Evolutionary conservation across 2,113 vertebrate genomes (phyloP), one percentile per base, ranked within the genome.

Genomic region (Eupsittula cactorum): DNA sequence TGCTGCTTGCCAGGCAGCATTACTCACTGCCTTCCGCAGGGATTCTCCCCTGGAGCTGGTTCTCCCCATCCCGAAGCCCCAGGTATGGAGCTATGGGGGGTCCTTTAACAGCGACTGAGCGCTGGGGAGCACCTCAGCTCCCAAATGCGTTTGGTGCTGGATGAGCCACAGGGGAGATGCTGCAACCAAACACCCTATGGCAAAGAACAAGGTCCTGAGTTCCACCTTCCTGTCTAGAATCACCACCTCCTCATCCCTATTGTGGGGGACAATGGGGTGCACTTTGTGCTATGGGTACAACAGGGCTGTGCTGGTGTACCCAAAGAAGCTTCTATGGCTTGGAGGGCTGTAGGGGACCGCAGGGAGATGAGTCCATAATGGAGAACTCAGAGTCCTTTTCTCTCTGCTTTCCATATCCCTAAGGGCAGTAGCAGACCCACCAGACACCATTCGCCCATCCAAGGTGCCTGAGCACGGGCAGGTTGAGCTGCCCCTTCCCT

Each of bases 151-250:
- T 20, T 25, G 59, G 15, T 44, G 68, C 1, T 46, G 55, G 16
- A 39, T 0, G 2, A 59, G 41, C n/a, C 0, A 0, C 0, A 35
- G 1, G 64, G 63, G 41, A 52, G 49, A 37, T 4, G 49, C 55
- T 2, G 5, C 1, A 0, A 37, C 3, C 37, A 3, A 74, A 70
- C 10, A 11, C 13, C 20, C 81, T 3, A 0, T 5, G 50, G 42
- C 33, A 53, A 39, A 81, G 13, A 49, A 4, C 41, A 71, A 42
- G 28, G 8, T 23, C 9, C 20, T 13, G 76, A 62, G 8, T 46
- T 83, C 31, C 7, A 11, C 9, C 1, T 0, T 10, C 20, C 75
- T 65, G 23, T 64, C 50, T 29, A 3, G 63, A 70, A 39, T 10
- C 42, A n/a, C 1, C 0, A 18, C 11, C 7, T 27, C 55, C 7